These are phyloP conservation scores for Nemotelus pantherinus DNA, from an alignment of 2,888 invertebrate genomes.

Conservation along the genomic window DNA sequence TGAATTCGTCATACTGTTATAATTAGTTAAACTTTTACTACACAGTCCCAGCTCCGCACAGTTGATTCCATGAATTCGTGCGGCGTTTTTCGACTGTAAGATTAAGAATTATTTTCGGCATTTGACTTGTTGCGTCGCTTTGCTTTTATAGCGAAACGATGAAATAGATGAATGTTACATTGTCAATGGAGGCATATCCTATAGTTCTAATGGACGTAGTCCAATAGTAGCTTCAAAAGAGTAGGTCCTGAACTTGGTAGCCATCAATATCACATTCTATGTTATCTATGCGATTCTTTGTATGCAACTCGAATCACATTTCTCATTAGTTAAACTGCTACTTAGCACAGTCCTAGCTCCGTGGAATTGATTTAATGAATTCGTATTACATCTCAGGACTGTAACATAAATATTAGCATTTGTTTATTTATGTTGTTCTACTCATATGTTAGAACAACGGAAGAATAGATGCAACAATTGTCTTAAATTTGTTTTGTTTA, in stretches of 20 bases:
- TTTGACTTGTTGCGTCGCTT: slow-evolving; percentile 56
- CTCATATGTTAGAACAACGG: slow-evolving; percentile 43
- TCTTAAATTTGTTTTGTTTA: too few species aligned
- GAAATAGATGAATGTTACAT: not conserved
- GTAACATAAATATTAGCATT: slow-evolving; percentile 56
- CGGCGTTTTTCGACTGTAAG: slow-evolving; percentile 63
- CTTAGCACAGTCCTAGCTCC: slow-evolving; percentile 62
- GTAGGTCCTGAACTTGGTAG: too few species aligned
- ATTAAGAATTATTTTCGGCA: slow-evolving; percentile 50
- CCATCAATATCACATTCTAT: too few species aligned
- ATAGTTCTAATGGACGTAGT: too few species aligned
- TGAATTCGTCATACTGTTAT: too few species aligned
- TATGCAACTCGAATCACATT: too few species aligned
- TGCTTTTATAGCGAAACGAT: slow-evolving; percentile 45
- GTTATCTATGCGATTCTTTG: too few species aligned
- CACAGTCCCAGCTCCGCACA: slow-evolving; percentile 63
- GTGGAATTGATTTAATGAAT: slow-evolving; percentile 57
- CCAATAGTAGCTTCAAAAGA: too few species aligned
- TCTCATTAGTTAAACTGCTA: not conserved
- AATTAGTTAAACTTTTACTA: too few species aligned
- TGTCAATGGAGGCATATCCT: too few species aligned
- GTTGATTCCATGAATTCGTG: slow-evolving; percentile 56
- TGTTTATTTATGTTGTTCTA: slow-evolving; percentile 56
- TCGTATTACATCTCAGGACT: slow-evolving; percentile 61
- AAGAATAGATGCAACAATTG: slow-evolving; percentile 18